Evolutionary conservation across 2,797 vertebrate species (phyloP), one percentile per base, ranked within the genome.

Genomic region (Lycodopsis pacificus): DNA sequence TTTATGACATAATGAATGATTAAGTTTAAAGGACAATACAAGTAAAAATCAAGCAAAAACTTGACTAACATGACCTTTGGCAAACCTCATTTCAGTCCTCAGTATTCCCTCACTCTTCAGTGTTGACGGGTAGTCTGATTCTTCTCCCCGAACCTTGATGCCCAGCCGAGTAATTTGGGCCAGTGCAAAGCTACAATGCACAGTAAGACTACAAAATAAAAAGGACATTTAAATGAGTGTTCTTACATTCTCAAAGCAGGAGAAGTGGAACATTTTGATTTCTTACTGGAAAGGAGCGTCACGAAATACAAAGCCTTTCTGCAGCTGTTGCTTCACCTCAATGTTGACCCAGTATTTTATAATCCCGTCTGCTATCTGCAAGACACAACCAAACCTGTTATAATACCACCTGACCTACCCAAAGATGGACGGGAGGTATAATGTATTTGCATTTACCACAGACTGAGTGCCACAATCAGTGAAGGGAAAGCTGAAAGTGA

Each of bases 81-180:
- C 85, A 86, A 94, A 92, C 79, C 89, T 93, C 78, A 93, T 88
- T 77, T 89, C 82, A 79, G 82, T 76, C 61, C 82, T 84, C 36
- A 91, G 75, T 15, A 27, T 63, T 51, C 88, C 91, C 49, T 83
- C 77, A 12, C 75, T 84, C 78, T 58, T 88, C 46, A 92, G 22
- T 30, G 59, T 42, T 40, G 73, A 65, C 1, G 5, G 38, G 19
- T 44, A 11, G 56, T 79, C 27, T 14, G 36, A n/a, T 32, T 30
- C 59, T 63, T 76, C 66, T 36, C n/a, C 65, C 20, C 74, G 64
- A 73, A 78, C 25, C 0, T 51, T 5, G 2, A 84, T n/a, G 32
- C 25, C 72, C 48, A 90, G 22, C 42, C 81, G 82, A 42, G 48
- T 72, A 4, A 34, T 79, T 44, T 79, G 69, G 3, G 48, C n/a